phyloP scores from a whole-genome alignment of 2,888 invertebrate genomes.

The Griposia aprilina region DNA sequence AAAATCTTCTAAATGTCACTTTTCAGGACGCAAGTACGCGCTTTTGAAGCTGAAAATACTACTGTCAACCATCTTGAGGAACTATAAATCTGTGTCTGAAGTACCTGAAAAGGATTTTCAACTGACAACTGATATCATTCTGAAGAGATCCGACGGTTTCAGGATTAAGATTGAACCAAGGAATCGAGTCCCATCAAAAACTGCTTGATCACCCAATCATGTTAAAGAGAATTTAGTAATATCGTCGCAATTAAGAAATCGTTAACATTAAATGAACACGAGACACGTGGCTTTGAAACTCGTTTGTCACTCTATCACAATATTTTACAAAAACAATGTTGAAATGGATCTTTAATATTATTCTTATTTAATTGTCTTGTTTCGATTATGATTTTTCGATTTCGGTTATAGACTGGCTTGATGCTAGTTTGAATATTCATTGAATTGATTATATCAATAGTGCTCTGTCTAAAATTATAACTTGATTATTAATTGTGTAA shows the following conservation, averaged over 20 bases:
- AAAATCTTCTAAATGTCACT: background rate
- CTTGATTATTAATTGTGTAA: background rate
- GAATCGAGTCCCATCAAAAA: constrained; percentile 76
- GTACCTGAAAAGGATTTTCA: constrained; percentile 92
- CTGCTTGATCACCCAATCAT: constrained; percentile 22
- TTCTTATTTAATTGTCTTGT: background rate
- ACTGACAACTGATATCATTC: constrained; percentile 93
- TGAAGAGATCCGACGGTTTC: constrained; percentile 94
- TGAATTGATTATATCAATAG: background rate
- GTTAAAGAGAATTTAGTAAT: constrained; percentile 28
- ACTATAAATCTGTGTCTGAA: constrained; percentile 92
- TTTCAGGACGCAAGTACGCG: constrained; percentile 93
- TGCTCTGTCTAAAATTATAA: background rate
- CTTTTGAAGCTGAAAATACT: constrained; percentile 94
- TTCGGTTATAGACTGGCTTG: background rate
- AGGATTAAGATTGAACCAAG: constrained; percentile 92
- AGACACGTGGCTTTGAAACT: background rate
- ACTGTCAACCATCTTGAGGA: constrained; percentile 93
- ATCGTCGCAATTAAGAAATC: constrained; percentile 20
- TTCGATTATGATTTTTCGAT: background rate
- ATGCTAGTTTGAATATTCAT: background rate
- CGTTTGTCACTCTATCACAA: background rate
- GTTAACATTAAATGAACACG: constrained; percentile 19
- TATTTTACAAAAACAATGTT: background rate
- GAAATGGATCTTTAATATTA: background rate